Base-by-base conservation (phyloP, 2,113 vertebrate genomes). In the Equus quagga region DNA sequence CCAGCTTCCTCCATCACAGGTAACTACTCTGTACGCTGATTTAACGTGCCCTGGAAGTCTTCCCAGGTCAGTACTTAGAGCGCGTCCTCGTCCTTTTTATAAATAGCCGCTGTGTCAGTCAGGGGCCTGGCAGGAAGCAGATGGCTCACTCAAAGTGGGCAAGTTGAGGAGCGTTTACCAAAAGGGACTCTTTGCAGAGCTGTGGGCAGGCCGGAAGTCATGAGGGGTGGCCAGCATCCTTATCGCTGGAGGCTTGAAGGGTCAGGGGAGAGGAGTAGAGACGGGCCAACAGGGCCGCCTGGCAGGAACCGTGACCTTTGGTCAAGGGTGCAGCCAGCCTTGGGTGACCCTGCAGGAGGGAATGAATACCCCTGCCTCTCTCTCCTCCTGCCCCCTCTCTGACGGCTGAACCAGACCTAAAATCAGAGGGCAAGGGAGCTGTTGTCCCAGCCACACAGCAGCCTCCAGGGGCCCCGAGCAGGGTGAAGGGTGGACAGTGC, bases 61-160 rank as follows among this genome's bases (percentile, higher is more conserved):
- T 91, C 75, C 84, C 91, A 93, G 93, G 44, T 8, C 62, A 64
- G 75, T 76, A 70, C 81, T 79, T 89, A 28, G 73, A 92, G 75
- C 49, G 18, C 15, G 0, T 72, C 67, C 54, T 89, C 4, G 2
- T 88, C 72, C 44, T 79, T 86, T 75, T 82, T 49, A 86, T 17
- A 85, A 92, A 96, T 54, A 89, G 94, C 94, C 72, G 65, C 56
- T 46, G 67, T 72, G 28, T 67, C 84, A 49, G 67, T 81, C 26
- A 60, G 94, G 65, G 65, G 88, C 70, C 94, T 92, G 54, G 60
- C 51, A 87, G 76, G 44, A 91, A 94, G 64, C 91, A 94, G 81
- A 78, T 91, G 94, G 95, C 60, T 65, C 4, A 2, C n/a, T 72
- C 89, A 90, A 60, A 58, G 13, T 46, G 75, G 65, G 54, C 76